These are phyloP conservation scores for Agrotis clavis DNA, from an alignment of 2,888 invertebrate species.

Conservation along the genomic window DNA sequence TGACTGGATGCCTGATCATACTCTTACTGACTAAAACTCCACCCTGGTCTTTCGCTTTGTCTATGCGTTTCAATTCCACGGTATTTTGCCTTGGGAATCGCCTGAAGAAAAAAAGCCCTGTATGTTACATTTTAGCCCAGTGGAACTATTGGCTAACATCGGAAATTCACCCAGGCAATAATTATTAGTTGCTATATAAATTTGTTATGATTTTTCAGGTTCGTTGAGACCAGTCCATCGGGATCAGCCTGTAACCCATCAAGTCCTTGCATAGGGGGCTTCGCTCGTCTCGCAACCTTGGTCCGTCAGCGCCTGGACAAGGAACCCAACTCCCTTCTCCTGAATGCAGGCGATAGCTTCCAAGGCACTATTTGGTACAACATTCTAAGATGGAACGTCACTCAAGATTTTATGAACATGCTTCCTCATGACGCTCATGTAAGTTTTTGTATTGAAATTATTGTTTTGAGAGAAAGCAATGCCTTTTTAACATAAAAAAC, in stretches of 20 bases:
- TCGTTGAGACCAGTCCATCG: slow-evolving; percentile 90
- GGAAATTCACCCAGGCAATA: too few species aligned
- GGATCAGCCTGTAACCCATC: slow-evolving; percentile 90
- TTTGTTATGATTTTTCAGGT: slow-evolving; percentile 81
- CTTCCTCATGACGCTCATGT: slow-evolving; percentile 95
- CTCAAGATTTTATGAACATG: slow-evolving; percentile 94
- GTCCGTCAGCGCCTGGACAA: slow-evolving; percentile 82
- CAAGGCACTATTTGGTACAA: slow-evolving; percentile 95
- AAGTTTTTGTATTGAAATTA: slow-evolving; percentile 67
- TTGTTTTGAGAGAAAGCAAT: too few species aligned
- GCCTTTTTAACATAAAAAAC: too few species aligned
- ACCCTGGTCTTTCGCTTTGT: too few species aligned
- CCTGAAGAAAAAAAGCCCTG: too few species aligned
- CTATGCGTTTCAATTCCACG: too few species aligned
- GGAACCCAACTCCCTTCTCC: slow-evolving; percentile 92
- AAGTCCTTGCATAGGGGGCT: slow-evolving; percentile 93
- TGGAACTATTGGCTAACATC: too few species aligned
- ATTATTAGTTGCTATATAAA: too few species aligned
- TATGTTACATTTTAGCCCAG: too few species aligned
- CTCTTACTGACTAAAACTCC: too few species aligned
- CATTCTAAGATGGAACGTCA: slow-evolving; percentile 94
- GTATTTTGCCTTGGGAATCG: too few species aligned
- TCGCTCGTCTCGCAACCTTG: slow-evolving; percentile 92
- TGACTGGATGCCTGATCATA: too few species aligned
- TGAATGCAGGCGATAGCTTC: slow-evolving; percentile 93